Evolutionary conservation across 2,797 vertebrate genomes (phyloP), one percentile per base, ranked within the genome.

Genomic region (Cottoperca gobio): DNA sequence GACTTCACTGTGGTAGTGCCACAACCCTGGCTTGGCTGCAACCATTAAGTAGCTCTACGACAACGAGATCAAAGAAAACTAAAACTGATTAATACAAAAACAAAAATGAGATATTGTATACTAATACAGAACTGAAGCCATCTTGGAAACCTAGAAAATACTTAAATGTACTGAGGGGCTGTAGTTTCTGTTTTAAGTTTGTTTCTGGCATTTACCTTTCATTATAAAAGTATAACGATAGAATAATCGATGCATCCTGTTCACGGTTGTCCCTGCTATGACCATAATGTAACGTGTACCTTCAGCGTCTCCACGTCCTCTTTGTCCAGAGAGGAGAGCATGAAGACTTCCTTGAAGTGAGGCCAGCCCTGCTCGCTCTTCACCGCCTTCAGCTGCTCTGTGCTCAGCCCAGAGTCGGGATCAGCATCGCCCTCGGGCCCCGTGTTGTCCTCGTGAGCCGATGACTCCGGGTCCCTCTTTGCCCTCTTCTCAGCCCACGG

Each of bases 331-430:
- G 98, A 96, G 7, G 96, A 97, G 61, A 98, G 87, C 98, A 99
- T 99, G 92, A 99, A 99, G 78, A 99, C 94, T 19, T 99, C 98
- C 84, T 91, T 96, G 86, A 99, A 99, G 88, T 88, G 86, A 0
- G 96, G 93, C 97, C 98, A 99, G 33, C 97, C 97, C 35, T 24
- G 93, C 78, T 21, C 89, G 5, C 49, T 58, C 66, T 75, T 92
- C 24, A 94, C 70, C 2, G 52, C 73, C 74, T 55, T 84, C 62
- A 93, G 83, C 67, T 70, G 28, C 50, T 94, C 93, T 74, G 77
- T 87, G 76, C 69, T 89, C 62, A 92, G 76, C 2, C 0, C 16
- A 42, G 24, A 40, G 10, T 48, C 24, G 2, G 21, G n/a, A 26
- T 82, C 78, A 4, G 13, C 17, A 6, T 63, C 8, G 60, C 23